Percentiles rank a stretch among this genome's conserved stretches.
Evolutionary conservation across 1,140 invertebrate species (phyloP).

Genomic region (Bradynema listronoti): DNA sequence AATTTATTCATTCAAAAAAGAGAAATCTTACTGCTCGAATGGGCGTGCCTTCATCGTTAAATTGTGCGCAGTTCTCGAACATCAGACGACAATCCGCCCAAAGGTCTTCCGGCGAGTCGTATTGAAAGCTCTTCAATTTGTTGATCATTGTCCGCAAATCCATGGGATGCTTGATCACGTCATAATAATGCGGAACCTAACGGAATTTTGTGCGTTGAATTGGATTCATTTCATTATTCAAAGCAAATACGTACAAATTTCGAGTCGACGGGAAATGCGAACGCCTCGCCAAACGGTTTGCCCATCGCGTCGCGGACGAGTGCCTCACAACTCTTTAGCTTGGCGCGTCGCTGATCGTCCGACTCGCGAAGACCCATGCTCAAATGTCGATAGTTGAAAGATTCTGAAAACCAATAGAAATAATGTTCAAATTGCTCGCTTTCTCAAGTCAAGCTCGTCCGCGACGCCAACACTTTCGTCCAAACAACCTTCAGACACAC

Average conservation of each 20-base stretch:
- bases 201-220: neutral
- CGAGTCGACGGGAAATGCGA: neutral
- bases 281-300: neutral
- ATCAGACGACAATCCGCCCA: conserved; percentile 12
- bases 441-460: no score
- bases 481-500: no score
- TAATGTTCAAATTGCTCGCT: no score
- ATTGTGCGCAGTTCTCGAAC: conserved; percentile 10
- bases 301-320: neutral
- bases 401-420: no score
- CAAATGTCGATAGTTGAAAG: conserved; percentile 1
- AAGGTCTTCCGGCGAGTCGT: conserved; percentile 4
- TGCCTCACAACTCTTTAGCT: conserved; percentile 1
- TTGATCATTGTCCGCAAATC: conserved; percentile 16
- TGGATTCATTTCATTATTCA: neutral
- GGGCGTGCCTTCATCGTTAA: neutral
- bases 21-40: no score
- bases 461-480: no score
- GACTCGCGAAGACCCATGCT: conserved; percentile 1
- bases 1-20: no score
- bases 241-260: neutral
- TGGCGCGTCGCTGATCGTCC: conserved; percentile 2
- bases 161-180: conserved; percentile 11
- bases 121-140: conserved; percentile 12
- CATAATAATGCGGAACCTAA: conserved; percentile 9